Evolutionary conservation across 2,888 invertebrate genomes (phyloP).

Genomic region (Lepidocyrtoides sp.): DNA sequence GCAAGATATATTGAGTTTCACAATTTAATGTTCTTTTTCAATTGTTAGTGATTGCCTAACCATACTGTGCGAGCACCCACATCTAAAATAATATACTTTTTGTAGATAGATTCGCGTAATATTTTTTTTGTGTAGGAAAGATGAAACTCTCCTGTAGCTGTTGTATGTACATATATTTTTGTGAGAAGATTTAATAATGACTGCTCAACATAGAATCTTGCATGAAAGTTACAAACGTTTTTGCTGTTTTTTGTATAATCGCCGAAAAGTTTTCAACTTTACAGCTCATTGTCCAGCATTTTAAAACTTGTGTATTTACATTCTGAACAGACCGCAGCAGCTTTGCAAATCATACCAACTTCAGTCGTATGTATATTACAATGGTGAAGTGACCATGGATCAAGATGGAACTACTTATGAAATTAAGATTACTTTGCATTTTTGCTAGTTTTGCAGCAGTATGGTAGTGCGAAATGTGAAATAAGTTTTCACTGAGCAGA

Average conservation of each 20-base stretch:
- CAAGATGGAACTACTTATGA: background rate
- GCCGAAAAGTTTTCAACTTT: too few relatives aligned
- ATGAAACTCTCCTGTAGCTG: too few relatives aligned
- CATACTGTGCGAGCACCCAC: too few relatives aligned
- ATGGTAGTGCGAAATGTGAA: too few relatives aligned
- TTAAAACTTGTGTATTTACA: background rate
- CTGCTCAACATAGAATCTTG: background rate
- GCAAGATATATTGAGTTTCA: constrained; percentile 1
- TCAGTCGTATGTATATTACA: too few relatives aligned
- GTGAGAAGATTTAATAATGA: background rate
- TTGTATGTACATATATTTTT: too few relatives aligned
- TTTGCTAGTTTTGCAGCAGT: too few relatives aligned
- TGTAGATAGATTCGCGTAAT: background rate
- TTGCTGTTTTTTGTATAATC: too few relatives aligned
- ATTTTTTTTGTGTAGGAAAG: too few relatives aligned
- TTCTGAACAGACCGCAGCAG: too few relatives aligned
- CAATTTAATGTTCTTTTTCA: background rate
- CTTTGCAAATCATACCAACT: background rate
- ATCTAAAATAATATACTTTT: background rate
- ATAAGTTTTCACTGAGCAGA: background rate
- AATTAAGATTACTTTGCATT: background rate
- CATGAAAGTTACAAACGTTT: too few relatives aligned
- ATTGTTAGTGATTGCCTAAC: constrained; percentile 29
- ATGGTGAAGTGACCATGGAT: background rate
- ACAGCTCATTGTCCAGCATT: too few relatives aligned